Evolutionary conservation across 2,113 vertebrate species (phyloP).

Genomic region (Panurus biarmicus): DNA sequence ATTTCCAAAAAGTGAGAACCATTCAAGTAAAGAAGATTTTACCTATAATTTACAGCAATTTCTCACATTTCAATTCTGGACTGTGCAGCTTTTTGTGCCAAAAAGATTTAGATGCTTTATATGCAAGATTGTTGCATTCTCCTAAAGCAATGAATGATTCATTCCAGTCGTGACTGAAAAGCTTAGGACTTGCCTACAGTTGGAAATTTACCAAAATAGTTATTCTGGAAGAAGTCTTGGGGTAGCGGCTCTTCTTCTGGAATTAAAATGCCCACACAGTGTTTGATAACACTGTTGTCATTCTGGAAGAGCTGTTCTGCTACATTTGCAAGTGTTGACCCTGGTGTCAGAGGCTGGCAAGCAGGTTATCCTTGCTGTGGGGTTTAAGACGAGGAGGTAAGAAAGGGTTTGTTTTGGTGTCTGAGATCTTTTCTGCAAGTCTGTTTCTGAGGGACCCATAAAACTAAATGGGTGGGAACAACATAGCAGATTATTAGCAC

Average conservation of each 20-base stretch:
- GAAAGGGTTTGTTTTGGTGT: constrained; percentile 7
- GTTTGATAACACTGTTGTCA: not conserved
- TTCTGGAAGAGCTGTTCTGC: not conserved
- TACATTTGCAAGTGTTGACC: constrained; percentile 22
- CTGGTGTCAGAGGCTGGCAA: not conserved
- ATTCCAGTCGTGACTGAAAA: constrained; percentile 64
- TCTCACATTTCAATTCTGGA: not conserved
- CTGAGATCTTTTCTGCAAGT: not conserved
- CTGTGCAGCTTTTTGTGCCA: not conserved
- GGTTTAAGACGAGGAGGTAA: not conserved
- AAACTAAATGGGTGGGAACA: not conserved
- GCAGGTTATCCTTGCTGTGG: not conserved
- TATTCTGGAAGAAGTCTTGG: constrained; percentile 53
- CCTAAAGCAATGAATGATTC: constrained; percentile 53
- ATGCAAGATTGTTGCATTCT: constrained; percentile 28
- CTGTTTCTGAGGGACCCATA: not conserved
- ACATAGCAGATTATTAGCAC: constrained; percentile 7
- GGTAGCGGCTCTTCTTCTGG: constrained; percentile 22
- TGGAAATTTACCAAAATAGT: constrained; percentile 62
- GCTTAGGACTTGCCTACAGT: constrained; percentile 50
- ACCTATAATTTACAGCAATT: not conserved
- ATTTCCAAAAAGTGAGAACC: not conserved
- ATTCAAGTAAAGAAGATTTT: not conserved
- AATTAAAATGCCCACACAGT: constrained; percentile 45
- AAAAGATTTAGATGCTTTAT: constrained; percentile 5